phyloP scores from a whole-genome alignment of 2,113 vertebrate species.

The Pardalotus punctatus region DNA sequence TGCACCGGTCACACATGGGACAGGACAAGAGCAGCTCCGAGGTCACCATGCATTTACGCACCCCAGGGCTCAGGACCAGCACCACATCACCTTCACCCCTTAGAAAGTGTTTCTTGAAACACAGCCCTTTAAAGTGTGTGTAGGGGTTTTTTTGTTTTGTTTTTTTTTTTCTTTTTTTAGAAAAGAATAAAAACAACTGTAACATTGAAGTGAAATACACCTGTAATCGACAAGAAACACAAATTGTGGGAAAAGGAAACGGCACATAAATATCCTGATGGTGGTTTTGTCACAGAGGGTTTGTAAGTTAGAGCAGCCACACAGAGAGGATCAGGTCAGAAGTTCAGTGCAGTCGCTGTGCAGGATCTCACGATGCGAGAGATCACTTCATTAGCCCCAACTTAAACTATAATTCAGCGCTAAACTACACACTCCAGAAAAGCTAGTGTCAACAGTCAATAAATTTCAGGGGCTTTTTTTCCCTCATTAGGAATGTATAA shows the following conservation, averaged over 20 bases:
- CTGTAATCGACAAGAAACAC: fast-evolving
- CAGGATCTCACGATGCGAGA: fast-evolving
- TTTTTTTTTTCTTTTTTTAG: no score
- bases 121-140: fast-evolving
- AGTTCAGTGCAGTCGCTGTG: fast-evolving
- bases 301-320: fast-evolving
- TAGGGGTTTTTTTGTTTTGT: fast-evolving
- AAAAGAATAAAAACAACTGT: fast-evolving
- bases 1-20: fast-evolving
- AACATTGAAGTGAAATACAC: fast-evolving
- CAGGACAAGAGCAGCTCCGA: background rate
- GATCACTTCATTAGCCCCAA: fast-evolving
- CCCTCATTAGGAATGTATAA: background rate
- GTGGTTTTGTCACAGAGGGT: fast-evolving
- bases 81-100: fast-evolving
- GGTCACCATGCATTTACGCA: fast-evolving
- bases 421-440: background rate
- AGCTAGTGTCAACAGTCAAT: background rate
- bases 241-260: fast-evolving
- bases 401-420: background rate
- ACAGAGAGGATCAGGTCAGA: fast-evolving
- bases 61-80: background rate
- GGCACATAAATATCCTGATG: fast-evolving
- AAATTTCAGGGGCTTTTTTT: background rate
- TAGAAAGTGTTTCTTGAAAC: fast-evolving